phyloP scores from a whole-genome alignment of 2,888 invertebrate genomes.

The Aphrophora alni region DNA sequence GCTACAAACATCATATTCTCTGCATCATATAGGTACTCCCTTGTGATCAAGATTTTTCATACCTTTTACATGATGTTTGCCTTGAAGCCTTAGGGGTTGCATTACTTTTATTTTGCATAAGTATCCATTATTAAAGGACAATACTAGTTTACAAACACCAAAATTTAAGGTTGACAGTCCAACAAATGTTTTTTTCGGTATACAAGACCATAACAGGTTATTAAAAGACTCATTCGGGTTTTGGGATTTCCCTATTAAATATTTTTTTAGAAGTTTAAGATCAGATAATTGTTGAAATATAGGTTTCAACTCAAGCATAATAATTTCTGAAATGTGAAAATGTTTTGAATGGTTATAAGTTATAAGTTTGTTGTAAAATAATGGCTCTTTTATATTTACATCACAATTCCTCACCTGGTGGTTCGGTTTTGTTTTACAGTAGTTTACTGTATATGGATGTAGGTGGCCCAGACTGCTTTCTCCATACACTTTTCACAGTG shows the following conservation, averaged over 20 bases:
- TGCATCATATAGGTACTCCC: no score
- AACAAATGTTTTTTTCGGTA: no score
- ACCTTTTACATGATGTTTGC: no score
- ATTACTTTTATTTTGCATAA: neutral
- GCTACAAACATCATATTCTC: no score
- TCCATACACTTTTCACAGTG: neutral
- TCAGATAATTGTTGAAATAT: neutral
- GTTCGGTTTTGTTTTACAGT: neutral
- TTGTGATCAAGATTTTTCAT: neutral
- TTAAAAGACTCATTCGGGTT: no score
- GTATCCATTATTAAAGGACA: neutral
- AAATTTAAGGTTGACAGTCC: neutral
- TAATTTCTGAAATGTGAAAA: neutral
- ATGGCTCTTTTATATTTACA: neutral
- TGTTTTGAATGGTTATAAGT: conserved; percentile 10
- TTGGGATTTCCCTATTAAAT: no score
- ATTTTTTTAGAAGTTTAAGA: neutral
- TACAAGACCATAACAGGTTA: no score
- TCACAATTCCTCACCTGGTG: neutral
- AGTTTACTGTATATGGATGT: neutral
- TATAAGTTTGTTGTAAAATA: no score
- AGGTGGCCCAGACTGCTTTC: neutral
- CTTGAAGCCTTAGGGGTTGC: neutral
- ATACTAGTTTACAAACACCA: neutral
- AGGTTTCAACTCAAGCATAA: neutral